Evolutionary conservation across 2,888 invertebrate genomes (phyloP), one percentile per base, ranked within the genome.

Genomic region (Elegia similella): DNA sequence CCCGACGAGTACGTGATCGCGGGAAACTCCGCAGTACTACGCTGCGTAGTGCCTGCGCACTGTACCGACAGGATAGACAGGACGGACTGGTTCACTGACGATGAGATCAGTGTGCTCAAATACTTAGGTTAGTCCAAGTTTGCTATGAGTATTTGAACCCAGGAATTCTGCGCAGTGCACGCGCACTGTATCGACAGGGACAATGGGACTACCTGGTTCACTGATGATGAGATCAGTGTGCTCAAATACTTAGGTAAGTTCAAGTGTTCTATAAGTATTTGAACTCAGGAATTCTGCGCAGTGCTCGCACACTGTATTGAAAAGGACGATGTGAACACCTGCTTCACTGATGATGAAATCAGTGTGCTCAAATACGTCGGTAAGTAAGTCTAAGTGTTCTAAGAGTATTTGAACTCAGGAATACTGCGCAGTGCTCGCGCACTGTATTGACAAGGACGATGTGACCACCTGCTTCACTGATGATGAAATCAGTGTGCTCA

Each of bases 401-500:
- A 3, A 2, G 5, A 23, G 23, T 23, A 23, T 5, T 23, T 23
- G 23, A 23, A 23, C 23, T 23, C 23, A 23, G 23, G 23, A 23
- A 23, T 5, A 3, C 23, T 23, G 23, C 23, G 23, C 23, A 3
- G 23, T 23, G 23, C 23, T 5, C 23, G 23, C 5, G 23, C 23
- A 23, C 23, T 23, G 2, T 23, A 23, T 5, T 5, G 23, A 23
- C 23, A 23, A 5, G 5, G 5, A 23, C 23, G 95, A 95, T 88
- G 95, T 95, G 62, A 97, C 97, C 38, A 96, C 97, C 56, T 98
- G 98, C 98, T 94, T 96, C 63, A 96, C 96, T 81, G 96, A 96
- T 70, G 95, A 95, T 58, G 93, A 94, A 69, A 93, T 95, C 5
- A 23, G 2, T 23, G 23, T 23, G 23, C 23, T 23, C 23, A 5